Base-by-base conservation (phyloP, 2,113 vertebrate species). In the Otolemur garnettii region DNA sequence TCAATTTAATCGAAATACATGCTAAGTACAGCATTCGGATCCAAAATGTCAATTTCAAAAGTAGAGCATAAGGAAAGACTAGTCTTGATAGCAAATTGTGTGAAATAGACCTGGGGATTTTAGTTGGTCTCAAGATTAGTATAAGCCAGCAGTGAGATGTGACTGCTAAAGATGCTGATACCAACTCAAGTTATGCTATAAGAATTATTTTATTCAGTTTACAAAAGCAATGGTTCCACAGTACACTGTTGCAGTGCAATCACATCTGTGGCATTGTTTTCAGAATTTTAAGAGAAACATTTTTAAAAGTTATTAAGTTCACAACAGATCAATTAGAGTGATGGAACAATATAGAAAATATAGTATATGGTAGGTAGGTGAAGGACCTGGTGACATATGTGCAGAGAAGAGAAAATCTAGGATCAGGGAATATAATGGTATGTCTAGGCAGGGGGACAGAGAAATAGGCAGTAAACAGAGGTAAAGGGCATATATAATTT, bases 41-140 rank as follows among this genome's bases (percentile, higher is more conserved):
- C 93, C 74, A 95, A 92, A 96, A 93, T 91, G 94, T 78, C 78
- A 96, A 42, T 96, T 96, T 95, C n/a, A 57, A 42, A 96, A 95
- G n/a, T 86, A 95, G 26, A 91, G 21, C 38, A 81, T 68, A 93
- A 62, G 35, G 74, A 88, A 57, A 96, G n/a, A 95, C 12, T 2
- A 19, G 30, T 85, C 38, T 74, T 74, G 78, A 94, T 50, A 93
- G 72, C 45, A 83, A 42, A 84, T 95, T 90, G 18, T 88, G 50
- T 79, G 62, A 95, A 97, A 93, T 74, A 93, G 28, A 95, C 45
- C 78, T 94, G 38, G 14, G 21, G 45, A 95, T 96, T 97, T 96
- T 66, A 87, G 85, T 78, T 95, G 93, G 78, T 68, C 89, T 94
- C 78, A 75, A 93, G 68, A 97, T 94, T 78, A 96, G 71, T 95